Evolutionary conservation across 2,797 vertebrate species (phyloP), one percentile per base, ranked within the genome.

Genomic region (Halcyon badia): DNA sequence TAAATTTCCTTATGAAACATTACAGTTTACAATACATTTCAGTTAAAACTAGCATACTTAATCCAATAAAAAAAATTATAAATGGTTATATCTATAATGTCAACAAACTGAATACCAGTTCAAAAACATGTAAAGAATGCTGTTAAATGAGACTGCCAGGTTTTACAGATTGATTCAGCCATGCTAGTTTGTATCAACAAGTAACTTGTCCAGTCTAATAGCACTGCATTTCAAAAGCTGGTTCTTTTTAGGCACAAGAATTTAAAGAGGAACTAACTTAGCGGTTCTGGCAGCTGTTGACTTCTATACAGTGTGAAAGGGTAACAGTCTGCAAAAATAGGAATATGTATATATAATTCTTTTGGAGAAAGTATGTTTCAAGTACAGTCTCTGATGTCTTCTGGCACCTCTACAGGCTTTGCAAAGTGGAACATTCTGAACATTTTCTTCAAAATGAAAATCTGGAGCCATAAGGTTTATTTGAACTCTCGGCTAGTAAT

Each of bases 1-100:
- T 20, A 41, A 76, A 60, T 61, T 76, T 8, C 42, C 2, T 3
- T 60, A 11, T 21, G 26, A 52, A 56, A 86, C 21, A 9, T 15
- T 68, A 8, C 0, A 6, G 10, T 69, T 76, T 1, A 24, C 21
- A 0, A n/a, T 72, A 11, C 28, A 51, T 91, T 90, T 66, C 21
- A 62, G 26, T 25, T 91, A 56, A 42, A 83, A 66, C 39, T 87
- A 73, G 4, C 25, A 31, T 62, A 48, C 8, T 2, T 5, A 48
- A 41, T 64, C 11, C 20, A 46, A 17, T 44, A 46, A 62, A 81
- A 35, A 25, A 56, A 56, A 6, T 20, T 11, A 25, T n/a, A 71
- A 62, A 24, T 30, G 5, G 7, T 69, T 61, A 1, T 7, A 5
- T 54, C 9, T 79, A 0, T 42, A 82, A 62, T 14, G 13, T 76